Percentiles rank a stretch among this genome's conserved stretches.
Conservation (phyloP, 1,140 invertebrate genomes). For the Orchesella cincta region DNA sequence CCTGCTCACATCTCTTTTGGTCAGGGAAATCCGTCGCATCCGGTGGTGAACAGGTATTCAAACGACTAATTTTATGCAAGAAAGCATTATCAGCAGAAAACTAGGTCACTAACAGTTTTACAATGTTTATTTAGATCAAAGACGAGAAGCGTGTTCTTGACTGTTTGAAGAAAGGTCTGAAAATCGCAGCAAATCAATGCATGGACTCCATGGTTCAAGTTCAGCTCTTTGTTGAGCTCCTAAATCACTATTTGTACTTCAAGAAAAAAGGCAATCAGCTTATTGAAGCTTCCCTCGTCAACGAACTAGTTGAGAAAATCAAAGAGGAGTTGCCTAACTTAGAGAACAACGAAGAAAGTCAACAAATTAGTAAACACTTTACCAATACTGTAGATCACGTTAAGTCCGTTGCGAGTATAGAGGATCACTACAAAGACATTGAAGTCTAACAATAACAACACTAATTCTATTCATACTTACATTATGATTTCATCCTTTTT, state of each 20-base stretch:
- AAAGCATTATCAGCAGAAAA: too few relatives aligned
- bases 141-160: conserved; percentile 90
- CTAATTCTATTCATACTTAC: neutral
- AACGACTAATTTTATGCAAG: conserved; percentile 36
- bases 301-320: conserved; percentile 89
- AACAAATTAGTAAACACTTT: conserved; percentile 94
- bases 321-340: conserved; percentile 88
- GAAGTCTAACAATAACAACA: neutral
- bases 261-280: conserved; percentile 87
- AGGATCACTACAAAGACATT: conserved; percentile 20
- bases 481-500: neutral
- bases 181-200: conserved; percentile 93
- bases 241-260: conserved; percentile 94
- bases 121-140: conserved; percentile 66
- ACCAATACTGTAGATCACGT: conserved; percentile 82
- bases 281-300: conserved; percentile 71
- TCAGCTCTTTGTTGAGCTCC: conserved; percentile 89
- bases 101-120: conserved; percentile 34
- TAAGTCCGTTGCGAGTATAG: conserved; percentile 42
- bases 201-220: conserved; percentile 97
- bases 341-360: conserved; percentile 90
- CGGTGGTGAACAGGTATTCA: conserved; percentile 67
- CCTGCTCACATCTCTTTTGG: conserved; percentile 96
- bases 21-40: conserved; percentile 75
- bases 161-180: conserved; percentile 92